These are phyloP conservation scores for Oreonectes daqikongensis DNA, from an alignment of 2,797 vertebrate genomes.

Conservation along the genomic window DNA sequence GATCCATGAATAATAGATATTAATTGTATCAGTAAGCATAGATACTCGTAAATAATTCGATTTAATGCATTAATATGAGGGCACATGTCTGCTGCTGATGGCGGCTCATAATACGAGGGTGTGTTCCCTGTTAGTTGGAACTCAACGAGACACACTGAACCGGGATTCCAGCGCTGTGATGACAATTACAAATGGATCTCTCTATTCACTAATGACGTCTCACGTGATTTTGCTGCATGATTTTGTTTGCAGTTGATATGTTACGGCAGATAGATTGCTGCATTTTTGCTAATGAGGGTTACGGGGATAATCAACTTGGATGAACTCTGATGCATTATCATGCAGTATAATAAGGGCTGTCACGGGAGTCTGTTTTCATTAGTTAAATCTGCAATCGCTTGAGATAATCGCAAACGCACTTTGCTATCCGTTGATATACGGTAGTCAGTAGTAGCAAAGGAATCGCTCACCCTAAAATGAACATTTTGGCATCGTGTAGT, in stretches of 20 bases:
- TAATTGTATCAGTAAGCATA: slow-evolving; percentile 36
- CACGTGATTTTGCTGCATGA: slow-evolving; percentile 6
- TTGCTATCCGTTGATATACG: background rate
- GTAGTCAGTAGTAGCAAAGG: background rate
- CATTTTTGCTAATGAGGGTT: slow-evolving; percentile 11
- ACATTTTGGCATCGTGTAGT: background rate
- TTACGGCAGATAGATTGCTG: background rate
- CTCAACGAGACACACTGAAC: background rate
- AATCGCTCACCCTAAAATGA: background rate
- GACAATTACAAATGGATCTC: slow-evolving; percentile 16
- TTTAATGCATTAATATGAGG: slow-evolving; percentile 8
- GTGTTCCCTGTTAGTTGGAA: background rate
- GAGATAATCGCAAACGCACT: background rate
- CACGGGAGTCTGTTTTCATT: slow-evolving; percentile 13
- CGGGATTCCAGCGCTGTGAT: background rate
- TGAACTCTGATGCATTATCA: slow-evolving; percentile 13
- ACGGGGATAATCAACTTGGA: slow-evolving; percentile 13
- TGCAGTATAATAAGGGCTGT: slow-evolving; percentile 6
- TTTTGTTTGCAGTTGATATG: background rate
- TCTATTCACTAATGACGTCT: slow-evolving; percentile 9
- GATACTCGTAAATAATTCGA: slow-evolving; percentile 26
- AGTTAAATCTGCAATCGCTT: background rate
- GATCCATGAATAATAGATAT: slow-evolving; percentile 43
- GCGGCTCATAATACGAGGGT: background rate
- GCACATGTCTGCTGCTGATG: background rate